A percentile compares a stretch with the other conserved stretches of the same genome.
These are phyloP conservation scores for Linepithema humile DNA, from an alignment of 1,140 invertebrate species.

Conservation along the genomic window DNA sequence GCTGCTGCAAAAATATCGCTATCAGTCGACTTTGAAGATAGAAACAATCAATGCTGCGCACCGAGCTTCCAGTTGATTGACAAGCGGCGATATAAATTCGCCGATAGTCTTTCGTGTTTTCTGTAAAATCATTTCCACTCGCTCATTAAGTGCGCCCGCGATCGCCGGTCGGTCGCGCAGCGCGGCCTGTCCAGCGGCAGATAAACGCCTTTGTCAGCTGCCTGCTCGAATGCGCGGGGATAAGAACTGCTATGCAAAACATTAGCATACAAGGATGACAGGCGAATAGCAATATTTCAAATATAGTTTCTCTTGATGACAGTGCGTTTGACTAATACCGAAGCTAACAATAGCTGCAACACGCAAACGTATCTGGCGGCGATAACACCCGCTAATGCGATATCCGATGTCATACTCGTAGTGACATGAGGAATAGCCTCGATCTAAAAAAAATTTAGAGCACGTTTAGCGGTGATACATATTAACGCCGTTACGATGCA, in stretches of 20 bases:
- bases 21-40: background rate
- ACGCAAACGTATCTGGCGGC: background rate
- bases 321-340: constrained; percentile 26
- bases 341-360: constrained; percentile 31
- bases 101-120: constrained; percentile 24
- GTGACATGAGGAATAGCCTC: constrained; percentile 14
- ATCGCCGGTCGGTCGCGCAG: background rate
- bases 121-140: constrained; percentile 28
- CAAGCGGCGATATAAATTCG: background rate
- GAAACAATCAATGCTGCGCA: background rate
- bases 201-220: background rate
- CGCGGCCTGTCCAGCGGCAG: background rate
- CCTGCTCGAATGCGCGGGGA: background rate
- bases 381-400: background rate
- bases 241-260: constrained; percentile 26
- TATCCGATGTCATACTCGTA: background rate
- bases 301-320: background rate
- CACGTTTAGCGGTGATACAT: constrained; percentile 1
- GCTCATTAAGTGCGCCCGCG: background rate
- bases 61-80: constrained; percentile 2
- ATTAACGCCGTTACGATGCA: background rate
- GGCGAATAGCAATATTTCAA: constrained; percentile 21
- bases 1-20: background rate
- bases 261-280: constrained; percentile 60
- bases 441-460: constrained; percentile 24